Percentiles rank a stretch among this genome's conserved stretches.
phyloP scores from a whole-genome alignment of 2,888 invertebrate species.

The Drosophila mimetica region DNA sequence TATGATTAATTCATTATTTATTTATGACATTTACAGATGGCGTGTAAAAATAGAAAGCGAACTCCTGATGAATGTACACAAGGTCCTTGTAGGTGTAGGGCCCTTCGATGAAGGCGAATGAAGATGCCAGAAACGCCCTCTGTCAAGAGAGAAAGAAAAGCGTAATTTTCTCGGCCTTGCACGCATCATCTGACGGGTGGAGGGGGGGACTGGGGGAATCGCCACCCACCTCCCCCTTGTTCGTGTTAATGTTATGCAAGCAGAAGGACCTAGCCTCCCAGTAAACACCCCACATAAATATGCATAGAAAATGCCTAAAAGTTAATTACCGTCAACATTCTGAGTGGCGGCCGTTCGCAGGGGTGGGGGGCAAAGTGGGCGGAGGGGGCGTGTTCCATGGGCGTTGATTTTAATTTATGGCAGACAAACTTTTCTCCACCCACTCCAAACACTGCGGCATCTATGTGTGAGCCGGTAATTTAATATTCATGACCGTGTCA shows the following conservation, averaged over 20 bases:
- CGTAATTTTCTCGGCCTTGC: constrained; percentile 48
- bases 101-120: constrained; percentile 7
- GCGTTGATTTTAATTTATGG: constrained; percentile 76
- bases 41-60: constrained; percentile 35
- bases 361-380: neutral
- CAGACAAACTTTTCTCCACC: constrained; percentile 68
- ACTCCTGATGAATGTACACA: constrained; percentile 26
- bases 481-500: constrained; percentile 78
- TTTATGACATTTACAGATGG: constrained; percentile 70
- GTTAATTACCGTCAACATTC: constrained; percentile 77
- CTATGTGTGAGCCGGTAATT: constrained; percentile 59
- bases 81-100: constrained; percentile 30
- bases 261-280: constrained; percentile 15
- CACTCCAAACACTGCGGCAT: constrained; percentile 18
- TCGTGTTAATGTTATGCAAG: constrained; percentile 71
- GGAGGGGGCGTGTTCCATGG: constrained; percentile 58
- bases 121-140: constrained; percentile 11
- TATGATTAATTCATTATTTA: constrained; percentile 74
- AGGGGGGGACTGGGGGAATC: constrained; percentile 5
- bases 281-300: constrained; percentile 62
- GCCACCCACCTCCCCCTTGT: constrained; percentile 12
- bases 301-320: constrained; percentile 79
- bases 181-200: constrained; percentile 63
- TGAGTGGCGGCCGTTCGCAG: constrained; percentile 63
- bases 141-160: constrained; percentile 12